A percentile compares a stretch with the other conserved stretches of the same genome.
phyloP scores from a whole-genome alignment of 2,888 invertebrate genomes.

The Drosophila dives region DNA sequence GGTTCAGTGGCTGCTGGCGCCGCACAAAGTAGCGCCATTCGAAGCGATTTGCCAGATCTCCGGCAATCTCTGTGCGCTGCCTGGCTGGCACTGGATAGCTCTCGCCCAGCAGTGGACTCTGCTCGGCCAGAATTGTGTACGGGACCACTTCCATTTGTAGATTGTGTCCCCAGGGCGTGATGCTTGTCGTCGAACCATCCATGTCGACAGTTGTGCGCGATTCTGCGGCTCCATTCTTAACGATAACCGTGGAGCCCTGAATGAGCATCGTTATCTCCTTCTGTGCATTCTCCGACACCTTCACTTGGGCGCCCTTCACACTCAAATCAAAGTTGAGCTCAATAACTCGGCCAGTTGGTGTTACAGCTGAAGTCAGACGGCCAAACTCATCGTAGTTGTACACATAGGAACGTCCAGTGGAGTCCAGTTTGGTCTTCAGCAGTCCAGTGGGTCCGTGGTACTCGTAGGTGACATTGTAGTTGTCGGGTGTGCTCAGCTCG shows the following conservation, averaged over 20 bases:
- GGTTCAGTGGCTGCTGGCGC: conserved; percentile 87
- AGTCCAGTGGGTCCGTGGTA: conserved; percentile 96
- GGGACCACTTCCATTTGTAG: conserved; percentile 96
- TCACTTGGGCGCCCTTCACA: conserved; percentile 94
- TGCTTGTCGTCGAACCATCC: conserved; percentile 92
- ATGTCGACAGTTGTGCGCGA: conserved; percentile 91
- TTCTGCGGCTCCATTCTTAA: conserved; percentile 92
- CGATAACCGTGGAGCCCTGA: conserved; percentile 93
- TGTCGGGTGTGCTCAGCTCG: conserved; percentile 95
- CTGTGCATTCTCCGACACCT: conserved; percentile 92
- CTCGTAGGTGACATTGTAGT: conserved; percentile 96
- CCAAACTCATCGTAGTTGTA: conserved; percentile 98
- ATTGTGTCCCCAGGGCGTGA: conserved; percentile 94
- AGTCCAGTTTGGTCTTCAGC: conserved; percentile 94
- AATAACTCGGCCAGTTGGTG: conserved; percentile 97
- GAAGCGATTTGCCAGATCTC: conserved; percentile 95
- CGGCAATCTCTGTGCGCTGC: conserved; percentile 94
- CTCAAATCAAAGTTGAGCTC: conserved; percentile 95
- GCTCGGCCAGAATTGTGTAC: conserved; percentile 94
- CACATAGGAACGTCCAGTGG: conserved; percentile 95
- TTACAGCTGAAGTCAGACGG: conserved; percentile 94
- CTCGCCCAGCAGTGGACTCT: conserved; percentile 94
- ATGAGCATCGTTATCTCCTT: conserved; percentile 94
- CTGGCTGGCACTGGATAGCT: conserved; percentile 96
- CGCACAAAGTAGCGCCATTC: conserved; percentile 98